Base-by-base conservation (phyloP, 1,140 invertebrate species). In the Drosophila baimaii region DNA sequence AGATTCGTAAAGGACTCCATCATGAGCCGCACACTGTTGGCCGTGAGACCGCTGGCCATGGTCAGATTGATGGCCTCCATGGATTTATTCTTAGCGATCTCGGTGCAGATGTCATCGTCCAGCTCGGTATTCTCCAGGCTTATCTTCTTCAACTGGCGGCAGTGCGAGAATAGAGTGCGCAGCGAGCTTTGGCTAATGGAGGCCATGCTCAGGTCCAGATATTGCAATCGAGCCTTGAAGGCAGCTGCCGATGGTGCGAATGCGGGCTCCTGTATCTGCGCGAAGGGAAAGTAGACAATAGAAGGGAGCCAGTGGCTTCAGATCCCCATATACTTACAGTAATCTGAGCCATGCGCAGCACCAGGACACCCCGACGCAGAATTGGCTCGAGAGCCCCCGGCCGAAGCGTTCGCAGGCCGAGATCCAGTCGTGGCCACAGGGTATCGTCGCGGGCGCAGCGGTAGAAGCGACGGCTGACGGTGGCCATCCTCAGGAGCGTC, bases 181-280 rank as follows among this genome's bases (percentile, higher is more conserved):
- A 98, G 92, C 43, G 95, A 95, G 15, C 92, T 58, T 1, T 91
- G 46, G 7, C 94, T 93, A 21, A 97, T 94, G 1, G 94, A 93
- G 5, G 95, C 94, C 95, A 98, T 96, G 84, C 96, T 97, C 3
- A 98, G 92, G 92, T 98, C 97, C 64, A 98, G 92, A 92, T 95
- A 97, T 85, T 97, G 95, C 9, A 98, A 89, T 13, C 82, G 83
- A 6, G 51, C 31, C 1, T 51, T 66, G 23, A 85, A 76, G 3
- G 92, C 33, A n/a, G 44, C 39, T 6, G 56, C n/a, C 7, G 29
- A 69, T 25, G 58, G 80, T 2, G 33, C 82, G 72, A 95, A 94
- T 10, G 94, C 91, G 10, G 94, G 94, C 77, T 93, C 92, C 39
- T 92, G 78, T 15, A 95, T 93, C 92, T 93, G 52, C 6, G 15